Conservation (phyloP, 2,113 vertebrate genomes). For the Chaetura pelagica region DNA sequence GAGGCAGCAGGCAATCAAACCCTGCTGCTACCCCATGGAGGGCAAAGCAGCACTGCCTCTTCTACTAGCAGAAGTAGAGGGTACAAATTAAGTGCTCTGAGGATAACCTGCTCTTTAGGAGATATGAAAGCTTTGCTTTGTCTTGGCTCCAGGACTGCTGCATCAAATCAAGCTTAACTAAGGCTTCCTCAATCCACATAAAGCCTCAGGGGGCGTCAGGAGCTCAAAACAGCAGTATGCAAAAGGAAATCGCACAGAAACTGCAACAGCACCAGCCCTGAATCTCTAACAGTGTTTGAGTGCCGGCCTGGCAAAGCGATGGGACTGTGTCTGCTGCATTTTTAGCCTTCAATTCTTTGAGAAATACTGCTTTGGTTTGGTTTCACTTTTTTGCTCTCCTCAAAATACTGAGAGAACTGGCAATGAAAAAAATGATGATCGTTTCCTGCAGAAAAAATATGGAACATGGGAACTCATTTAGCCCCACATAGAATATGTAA, state of each 20-base stretch:
- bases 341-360: neutral
- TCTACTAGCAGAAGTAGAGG: neutral
- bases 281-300: neutral
- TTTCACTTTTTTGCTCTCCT: neutral
- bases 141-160: slow-evolving; percentile 8
- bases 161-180: slow-evolving; percentile 54
- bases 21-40: neutral
- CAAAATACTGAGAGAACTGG: neutral
- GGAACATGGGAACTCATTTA: neutral
- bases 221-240: neutral
- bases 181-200: slow-evolving; percentile 13
- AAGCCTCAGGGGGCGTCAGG: neutral
- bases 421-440: rapidly evolving
- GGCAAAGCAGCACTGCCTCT: neutral
- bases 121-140: slow-evolving; percentile 38
- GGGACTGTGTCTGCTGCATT: neutral
- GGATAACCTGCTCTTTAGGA: neutral
- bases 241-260: neutral
- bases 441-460: neutral
- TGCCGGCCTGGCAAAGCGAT: neutral
- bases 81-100: neutral
- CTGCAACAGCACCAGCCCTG: rapidly evolving
- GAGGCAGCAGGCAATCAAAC: neutral
- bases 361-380: neutral
- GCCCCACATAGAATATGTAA: neutral